Conservation (phyloP, 2,797 vertebrate genomes). For the Halcyon badia region DNA sequence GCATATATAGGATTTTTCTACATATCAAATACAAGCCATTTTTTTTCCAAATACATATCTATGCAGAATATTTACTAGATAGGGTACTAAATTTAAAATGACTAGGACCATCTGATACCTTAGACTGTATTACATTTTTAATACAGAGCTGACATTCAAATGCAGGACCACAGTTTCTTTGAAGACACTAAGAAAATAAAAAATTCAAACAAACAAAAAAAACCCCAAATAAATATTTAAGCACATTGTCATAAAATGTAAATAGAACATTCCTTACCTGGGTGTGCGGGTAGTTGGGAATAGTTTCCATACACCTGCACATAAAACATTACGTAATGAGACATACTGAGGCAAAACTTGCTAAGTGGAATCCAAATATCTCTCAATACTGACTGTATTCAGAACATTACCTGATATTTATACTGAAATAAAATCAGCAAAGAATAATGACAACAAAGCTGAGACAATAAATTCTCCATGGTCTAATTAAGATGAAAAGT, state of each 20-base stretch:
- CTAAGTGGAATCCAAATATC: not conserved
- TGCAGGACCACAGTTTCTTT: fast-evolving
- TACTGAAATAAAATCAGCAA: constrained; percentile 70
- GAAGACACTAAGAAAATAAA: not conserved
- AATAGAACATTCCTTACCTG: constrained; percentile 74
- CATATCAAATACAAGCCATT: fast-evolving
- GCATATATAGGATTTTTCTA: fast-evolving
- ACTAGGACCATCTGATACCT: not conserved
- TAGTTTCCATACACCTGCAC: constrained; percentile 72
- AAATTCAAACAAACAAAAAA: not conserved
- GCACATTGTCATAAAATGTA: fast-evolving
- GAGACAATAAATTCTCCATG: constrained; percentile 48
- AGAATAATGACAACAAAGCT: constrained; percentile 17
- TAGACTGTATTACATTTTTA: not conserved
- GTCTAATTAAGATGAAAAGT: not conserved
- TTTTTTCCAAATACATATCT: not conserved
- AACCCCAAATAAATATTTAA: not conserved
- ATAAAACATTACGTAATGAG: constrained; percentile 9
- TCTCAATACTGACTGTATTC: fast-evolving
- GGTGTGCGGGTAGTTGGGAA: constrained; percentile 69
- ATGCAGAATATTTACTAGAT: not conserved
- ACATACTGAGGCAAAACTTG: not conserved
- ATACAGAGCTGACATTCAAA: not conserved
- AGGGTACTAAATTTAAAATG: not conserved
- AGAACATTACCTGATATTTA: constrained; percentile 73